Percentiles rank a stretch among this genome's conserved stretches.
Evolutionary conservation across 2,797 vertebrate genomes (phyloP).

Genomic region (Telmatherina bonti): DNA sequence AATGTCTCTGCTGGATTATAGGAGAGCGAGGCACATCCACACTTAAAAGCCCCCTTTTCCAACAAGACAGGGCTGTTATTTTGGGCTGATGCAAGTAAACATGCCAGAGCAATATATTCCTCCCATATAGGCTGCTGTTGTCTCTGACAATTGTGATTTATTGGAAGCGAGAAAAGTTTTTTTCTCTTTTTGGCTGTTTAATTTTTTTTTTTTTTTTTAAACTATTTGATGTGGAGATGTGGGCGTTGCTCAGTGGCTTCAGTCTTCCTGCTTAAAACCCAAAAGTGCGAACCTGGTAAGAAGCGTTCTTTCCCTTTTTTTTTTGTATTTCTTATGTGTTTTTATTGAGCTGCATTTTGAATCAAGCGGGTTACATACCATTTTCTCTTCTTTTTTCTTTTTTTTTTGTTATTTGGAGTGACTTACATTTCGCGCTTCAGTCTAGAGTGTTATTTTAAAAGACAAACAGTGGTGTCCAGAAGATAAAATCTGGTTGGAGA

Average conservation of each 20-base stretch:
- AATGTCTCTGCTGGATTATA: conserved; percentile 85
- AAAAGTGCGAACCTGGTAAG: conserved; percentile 23
- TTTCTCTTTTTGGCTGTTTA: neutral
- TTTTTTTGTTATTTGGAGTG: neutral
- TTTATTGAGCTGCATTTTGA: neutral
- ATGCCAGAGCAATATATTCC: conserved; percentile 66
- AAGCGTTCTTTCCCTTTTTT: conserved; percentile 17
- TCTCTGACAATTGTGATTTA: conserved; percentile 70
- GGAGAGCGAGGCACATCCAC: conserved; percentile 78
- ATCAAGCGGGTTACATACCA: conserved; percentile 3
- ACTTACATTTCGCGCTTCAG: conserved; percentile 1
- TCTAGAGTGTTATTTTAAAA: neutral
- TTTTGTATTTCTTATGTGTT: neutral
- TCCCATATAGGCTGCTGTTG: conserved; percentile 57
- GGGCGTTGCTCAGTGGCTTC: conserved; percentile 20
- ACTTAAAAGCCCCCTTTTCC: conserved; percentile 82
- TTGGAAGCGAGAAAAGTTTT: conserved; percentile 62
- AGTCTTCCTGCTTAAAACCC: conserved; percentile 5
- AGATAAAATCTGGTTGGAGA: conserved; percentile 4
- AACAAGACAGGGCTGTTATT: conserved; percentile 84
- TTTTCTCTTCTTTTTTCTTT: neutral
- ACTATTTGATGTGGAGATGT: conserved; percentile 35
- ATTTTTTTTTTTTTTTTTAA: conserved; percentile 6
- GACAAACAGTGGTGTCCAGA: neutral
- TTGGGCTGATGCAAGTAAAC: conserved; percentile 76